Evolutionary conservation across 2,113 vertebrate genomes (phyloP).

Genomic region (Struthidea cinerea): DNA sequence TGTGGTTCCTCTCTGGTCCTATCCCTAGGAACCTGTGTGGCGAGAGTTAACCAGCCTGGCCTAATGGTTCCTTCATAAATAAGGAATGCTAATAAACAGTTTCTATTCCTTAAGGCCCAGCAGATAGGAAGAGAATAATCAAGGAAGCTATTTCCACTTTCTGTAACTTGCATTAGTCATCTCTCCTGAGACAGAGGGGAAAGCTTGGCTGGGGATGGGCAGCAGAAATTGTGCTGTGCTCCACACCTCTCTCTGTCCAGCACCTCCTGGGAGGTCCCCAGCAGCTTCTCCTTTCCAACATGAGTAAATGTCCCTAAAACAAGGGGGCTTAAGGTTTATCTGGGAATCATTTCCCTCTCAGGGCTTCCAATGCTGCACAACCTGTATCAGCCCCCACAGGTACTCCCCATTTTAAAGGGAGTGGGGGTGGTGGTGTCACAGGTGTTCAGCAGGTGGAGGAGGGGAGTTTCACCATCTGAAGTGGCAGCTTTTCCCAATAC

Average conservation of each 20-base stretch:
- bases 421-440: neutral
- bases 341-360: neutral
- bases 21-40: accelerated
- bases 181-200: neutral
- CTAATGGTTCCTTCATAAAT: neutral
- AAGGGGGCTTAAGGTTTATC: neutral
- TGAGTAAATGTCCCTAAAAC: neutral
- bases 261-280: neutral
- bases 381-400: too few relatives aligned
- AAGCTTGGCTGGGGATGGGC: neutral
- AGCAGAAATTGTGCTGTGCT: neutral
- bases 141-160: neutral
- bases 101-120: neutral
- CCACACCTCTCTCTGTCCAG: accelerated
- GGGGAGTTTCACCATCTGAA: neutral
- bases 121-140: neutral
- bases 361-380: neutral
- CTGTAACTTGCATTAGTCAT: slow-evolving; percentile 11
- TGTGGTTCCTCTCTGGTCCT: neutral
- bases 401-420: accelerated
- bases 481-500: neutral
- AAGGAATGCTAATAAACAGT: neutral
- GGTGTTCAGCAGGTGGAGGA: neutral
- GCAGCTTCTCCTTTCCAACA: neutral
- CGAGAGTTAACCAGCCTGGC: neutral